phyloP scores from a whole-genome alignment of 2,888 invertebrate species.

The Argyresthia goedartella region DNA sequence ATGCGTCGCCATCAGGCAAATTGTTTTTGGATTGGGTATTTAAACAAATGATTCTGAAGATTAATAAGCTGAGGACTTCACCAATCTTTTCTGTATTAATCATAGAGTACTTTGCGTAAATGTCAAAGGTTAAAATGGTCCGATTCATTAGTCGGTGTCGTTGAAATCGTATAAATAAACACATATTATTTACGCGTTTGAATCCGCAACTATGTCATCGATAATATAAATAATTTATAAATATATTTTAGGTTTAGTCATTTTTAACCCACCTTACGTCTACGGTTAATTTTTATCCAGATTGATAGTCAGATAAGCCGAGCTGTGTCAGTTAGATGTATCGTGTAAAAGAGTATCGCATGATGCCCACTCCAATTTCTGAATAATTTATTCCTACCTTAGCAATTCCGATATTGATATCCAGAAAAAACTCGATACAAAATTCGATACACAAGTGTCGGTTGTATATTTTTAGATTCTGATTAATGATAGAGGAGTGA shows the following conservation, averaged over 20 bases:
- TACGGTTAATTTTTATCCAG: too few species aligned
- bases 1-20: conserved; percentile 32
- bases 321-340: too few species aligned
- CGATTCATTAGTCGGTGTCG: not conserved
- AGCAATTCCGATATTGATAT: conserved; percentile 3
- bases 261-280: too few species aligned
- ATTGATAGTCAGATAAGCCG: too few species aligned
- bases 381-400: conserved; percentile 1
- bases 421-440: conserved; percentile 14
- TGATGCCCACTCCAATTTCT: not conserved
- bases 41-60: conserved; percentile 26
- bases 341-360: not conserved
- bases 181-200: too few species aligned
- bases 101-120: not conserved
- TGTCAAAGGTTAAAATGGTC: conserved; percentile 2
- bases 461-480: conserved; percentile 58
- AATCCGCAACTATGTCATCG: too few species aligned
- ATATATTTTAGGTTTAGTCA: too few species aligned
- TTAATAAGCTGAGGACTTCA: conserved; percentile 18
- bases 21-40: conserved; percentile 33
- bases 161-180: not conserved
- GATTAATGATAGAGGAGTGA: conserved; percentile 62
- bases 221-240: not conserved
- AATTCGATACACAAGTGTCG: conserved; percentile 58
- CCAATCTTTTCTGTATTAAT: conserved; percentile 10